Evolutionary conservation across 2,797 vertebrate genomes (phyloP), one percentile per base, ranked within the genome.

Genomic region (Moxostoma hubbsi): DNA sequence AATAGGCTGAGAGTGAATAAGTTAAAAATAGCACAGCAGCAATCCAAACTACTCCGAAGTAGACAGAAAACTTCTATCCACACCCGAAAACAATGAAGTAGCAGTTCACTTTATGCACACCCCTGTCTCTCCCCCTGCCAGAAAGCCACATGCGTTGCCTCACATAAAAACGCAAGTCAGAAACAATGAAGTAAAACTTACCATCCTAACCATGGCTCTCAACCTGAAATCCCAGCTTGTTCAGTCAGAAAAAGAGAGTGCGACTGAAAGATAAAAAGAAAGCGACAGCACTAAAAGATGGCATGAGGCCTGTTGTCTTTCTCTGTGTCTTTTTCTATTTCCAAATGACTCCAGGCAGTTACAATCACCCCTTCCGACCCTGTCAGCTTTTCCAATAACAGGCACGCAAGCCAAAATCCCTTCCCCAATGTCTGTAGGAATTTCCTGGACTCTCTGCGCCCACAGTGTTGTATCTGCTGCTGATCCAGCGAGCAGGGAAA

Each of bases 351-450:
- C 91, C 81, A 79, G 91, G 84, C 88, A 90, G 90, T 92, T 65
- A 80, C 7, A 58, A 75, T 80, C 63, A 69, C 77, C 78, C 62
- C 46, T 81, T 73, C 92, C 88, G 51, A 65, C 50, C 62, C 67
- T 91, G 93, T 97, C 95, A 97, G 92, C 93, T 95, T 98, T 98
- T 98, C 96, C 96, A 96, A 84, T 91, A 91, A 93, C 88, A 92
- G 90, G 93, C 85, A 46, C 16, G 85, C 87, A 51, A 70, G 90
- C 95, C 95, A 91, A 91, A 94, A 94, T 94, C 94, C 93, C 95
- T 93, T 94, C 94, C 94, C 95, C 53, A 74, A 94, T 89, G 94
- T 94, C 92, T 92, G 49, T 90, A 94, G 95, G 93, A 91, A 95
- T 94, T 97, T 97, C 95, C 95, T 95, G 94, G 93, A 92, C 66